These are phyloP conservation scores for Schizothorax lantsangensis DNA, from an alignment of 2,797 vertebrate species.

Conservation along the genomic window DNA sequence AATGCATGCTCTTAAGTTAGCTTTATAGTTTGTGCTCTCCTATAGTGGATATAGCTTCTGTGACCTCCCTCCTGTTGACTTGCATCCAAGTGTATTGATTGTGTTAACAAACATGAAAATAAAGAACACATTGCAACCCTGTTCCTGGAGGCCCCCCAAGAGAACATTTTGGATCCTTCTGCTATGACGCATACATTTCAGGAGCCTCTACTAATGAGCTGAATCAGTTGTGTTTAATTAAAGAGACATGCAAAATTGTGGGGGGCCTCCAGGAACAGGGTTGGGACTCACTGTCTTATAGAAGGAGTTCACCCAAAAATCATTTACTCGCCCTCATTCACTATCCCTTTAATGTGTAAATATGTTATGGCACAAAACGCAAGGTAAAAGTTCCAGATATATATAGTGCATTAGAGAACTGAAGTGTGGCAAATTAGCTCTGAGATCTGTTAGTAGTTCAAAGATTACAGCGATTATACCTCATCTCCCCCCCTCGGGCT, in stretches of 20 bases:
- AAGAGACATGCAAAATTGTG: slow-evolving; percentile 1
- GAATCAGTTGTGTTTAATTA: slow-evolving; percentile 27
- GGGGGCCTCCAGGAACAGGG: slow-evolving; percentile 25
- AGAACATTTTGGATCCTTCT: neutral
- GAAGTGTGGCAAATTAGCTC: slow-evolving; percentile 4
- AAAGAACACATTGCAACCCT: slow-evolving; percentile 16
- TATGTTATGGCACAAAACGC: neutral
- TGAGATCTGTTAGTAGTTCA: slow-evolving; percentile 35
- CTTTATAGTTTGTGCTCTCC: neutral
- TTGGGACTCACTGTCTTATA: neutral
- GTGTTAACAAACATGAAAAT: slow-evolving; percentile 20
- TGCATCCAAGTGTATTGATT: slow-evolving; percentile 9
- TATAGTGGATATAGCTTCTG: neutral
- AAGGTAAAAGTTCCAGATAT: neutral
- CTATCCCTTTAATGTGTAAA: neutral
- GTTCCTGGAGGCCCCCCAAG: neutral
- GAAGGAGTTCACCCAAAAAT: neutral
- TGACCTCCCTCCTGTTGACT: slow-evolving; percentile 23
- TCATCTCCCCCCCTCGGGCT: neutral
- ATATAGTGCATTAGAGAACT: slow-evolving; percentile 10
- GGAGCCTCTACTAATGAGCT: neutral
- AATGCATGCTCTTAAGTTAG: slow-evolving; percentile 7
- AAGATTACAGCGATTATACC: slow-evolving; percentile 37
- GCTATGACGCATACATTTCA: neutral
- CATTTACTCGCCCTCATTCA: neutral